Percentiles rank a stretch among this genome's conserved stretches.
These are phyloP conservation scores for Chrysochloris asiatica DNA, from an alignment of 2,113 vertebrate species.

Conservation along the genomic window DNA sequence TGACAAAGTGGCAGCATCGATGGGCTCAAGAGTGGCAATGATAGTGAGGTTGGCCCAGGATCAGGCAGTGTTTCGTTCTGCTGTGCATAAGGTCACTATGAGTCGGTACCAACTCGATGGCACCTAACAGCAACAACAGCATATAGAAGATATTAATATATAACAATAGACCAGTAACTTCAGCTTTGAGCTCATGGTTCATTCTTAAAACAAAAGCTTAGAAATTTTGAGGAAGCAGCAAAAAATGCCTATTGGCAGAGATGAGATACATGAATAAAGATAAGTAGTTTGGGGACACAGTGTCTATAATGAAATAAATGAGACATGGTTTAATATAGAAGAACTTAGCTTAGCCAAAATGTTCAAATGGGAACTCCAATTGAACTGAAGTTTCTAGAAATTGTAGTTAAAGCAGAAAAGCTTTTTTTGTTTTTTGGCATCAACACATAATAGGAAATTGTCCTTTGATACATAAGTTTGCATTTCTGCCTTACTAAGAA, in stretches of 20 bases:
- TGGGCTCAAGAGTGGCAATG: no score
- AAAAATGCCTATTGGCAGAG: background rate
- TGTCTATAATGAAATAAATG: conserved; percentile 33
- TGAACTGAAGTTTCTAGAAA: conserved; percentile 57
- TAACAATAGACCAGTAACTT: conserved; percentile 26
- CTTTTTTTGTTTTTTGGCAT: conserved; percentile 18
- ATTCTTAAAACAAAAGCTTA: conserved; percentile 23
- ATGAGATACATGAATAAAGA: conserved; percentile 21
- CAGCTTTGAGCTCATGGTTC: conserved; percentile 7
- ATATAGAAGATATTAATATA: conserved; percentile 15
- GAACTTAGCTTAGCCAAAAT: conserved; percentile 27
- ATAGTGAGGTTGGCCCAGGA: no score
- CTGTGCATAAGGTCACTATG: no score
- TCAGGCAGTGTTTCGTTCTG: no score
- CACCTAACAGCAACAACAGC: no score
- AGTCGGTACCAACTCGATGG: no score
- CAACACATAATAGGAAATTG: conserved; percentile 23
- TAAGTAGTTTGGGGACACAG: background rate
- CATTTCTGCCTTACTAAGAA: conserved; percentile 45
- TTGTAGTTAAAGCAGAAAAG: conserved; percentile 50
- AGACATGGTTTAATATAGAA: background rate
- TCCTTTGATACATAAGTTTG: conserved; percentile 12
- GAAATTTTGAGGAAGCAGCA: background rate
- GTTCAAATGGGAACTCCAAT: conserved; percentile 10
- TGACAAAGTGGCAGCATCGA: no score